A percentile compares a stretch with the other conserved stretches of the same genome.
These are phyloP conservation scores for Bucorvus abyssinicus DNA, from an alignment of 2,797 vertebrate genomes.

Conservation along the genomic window DNA sequence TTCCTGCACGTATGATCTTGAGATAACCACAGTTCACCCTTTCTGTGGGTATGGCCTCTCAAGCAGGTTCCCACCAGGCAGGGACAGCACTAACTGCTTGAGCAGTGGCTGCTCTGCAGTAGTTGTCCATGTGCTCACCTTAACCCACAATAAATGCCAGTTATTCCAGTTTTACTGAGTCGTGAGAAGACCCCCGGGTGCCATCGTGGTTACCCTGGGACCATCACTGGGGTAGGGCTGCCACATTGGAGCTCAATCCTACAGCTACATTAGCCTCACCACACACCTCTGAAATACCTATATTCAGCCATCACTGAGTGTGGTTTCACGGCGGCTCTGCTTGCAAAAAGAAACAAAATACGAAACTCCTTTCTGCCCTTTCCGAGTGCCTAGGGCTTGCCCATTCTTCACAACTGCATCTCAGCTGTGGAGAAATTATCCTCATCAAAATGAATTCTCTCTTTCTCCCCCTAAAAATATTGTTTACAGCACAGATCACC, in stretches of 20 bases:
- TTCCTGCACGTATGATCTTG: constrained; percentile 17
- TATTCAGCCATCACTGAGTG: background rate
- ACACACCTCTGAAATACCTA: rapidly evolving
- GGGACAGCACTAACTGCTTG: background rate
- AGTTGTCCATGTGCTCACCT: background rate
- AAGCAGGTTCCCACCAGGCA: constrained; percentile 22
- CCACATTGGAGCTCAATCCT: background rate
- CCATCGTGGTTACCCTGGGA: rapidly evolving
- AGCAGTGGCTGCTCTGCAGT: background rate
- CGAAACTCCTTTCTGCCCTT: background rate
- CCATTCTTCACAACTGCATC: background rate
- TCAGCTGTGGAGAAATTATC: background rate
- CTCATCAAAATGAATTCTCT: background rate
- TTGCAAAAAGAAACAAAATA: background rate
- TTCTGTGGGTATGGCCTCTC: background rate
- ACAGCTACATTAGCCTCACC: background rate
- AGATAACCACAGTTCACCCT: background rate
- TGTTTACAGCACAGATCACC: background rate
- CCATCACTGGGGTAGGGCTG: background rate
- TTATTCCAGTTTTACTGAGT: rapidly evolving
- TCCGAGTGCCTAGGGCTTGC: background rate
- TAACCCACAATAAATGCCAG: background rate
- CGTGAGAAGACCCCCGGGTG: no score
- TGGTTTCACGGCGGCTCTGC: background rate
- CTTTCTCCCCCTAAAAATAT: background rate